Evolutionary conservation across 2,797 vertebrate genomes (phyloP).

Genomic region (Glyptemys insculpta): DNA sequence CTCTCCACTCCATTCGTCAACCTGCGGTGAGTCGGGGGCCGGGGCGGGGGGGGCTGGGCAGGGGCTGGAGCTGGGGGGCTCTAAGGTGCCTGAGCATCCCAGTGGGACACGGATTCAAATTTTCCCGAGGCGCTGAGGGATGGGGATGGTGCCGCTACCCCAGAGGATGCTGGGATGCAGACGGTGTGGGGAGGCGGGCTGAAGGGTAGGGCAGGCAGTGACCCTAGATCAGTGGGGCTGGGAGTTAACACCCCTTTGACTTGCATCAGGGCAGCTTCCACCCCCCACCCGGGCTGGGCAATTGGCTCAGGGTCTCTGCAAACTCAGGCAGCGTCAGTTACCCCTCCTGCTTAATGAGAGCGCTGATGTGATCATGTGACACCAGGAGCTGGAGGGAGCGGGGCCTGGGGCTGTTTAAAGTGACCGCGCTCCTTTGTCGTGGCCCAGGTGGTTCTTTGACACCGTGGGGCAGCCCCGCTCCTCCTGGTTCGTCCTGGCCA

Average conservation of each 20-base stretch:
- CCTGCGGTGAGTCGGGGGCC: slow-evolving; percentile 80
- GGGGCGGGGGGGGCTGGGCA: accelerated
- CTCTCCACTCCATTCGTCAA: slow-evolving; percentile 89
- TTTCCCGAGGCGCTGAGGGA: not conserved
- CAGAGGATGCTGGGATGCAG: not conserved
- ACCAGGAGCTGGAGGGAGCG: too few relatives aligned
- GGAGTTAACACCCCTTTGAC: not conserved
- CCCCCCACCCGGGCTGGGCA: too few relatives aligned
- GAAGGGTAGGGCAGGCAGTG: too few relatives aligned
- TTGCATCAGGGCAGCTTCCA: not conserved
- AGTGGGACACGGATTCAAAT: not conserved
- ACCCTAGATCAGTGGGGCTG: not conserved
- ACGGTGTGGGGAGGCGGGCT: not conserved
- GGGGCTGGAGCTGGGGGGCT: not conserved
- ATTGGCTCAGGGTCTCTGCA: not conserved
- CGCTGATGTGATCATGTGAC: not conserved
- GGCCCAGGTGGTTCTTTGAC: slow-evolving; percentile 87
- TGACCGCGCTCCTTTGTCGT: not conserved
- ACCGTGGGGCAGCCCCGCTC: slow-evolving; percentile 82
- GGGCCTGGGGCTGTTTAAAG: not conserved
- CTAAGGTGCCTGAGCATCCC: too few relatives aligned
- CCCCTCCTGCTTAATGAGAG: too few relatives aligned
- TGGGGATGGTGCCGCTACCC: not conserved
- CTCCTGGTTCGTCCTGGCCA: slow-evolving; percentile 81
- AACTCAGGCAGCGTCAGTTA: not conserved